A percentile compares a stretch with the other conserved stretches of the same genome.
Conservation (phyloP, 2,888 invertebrate species). For the Protophormia terraenovae region DNA sequence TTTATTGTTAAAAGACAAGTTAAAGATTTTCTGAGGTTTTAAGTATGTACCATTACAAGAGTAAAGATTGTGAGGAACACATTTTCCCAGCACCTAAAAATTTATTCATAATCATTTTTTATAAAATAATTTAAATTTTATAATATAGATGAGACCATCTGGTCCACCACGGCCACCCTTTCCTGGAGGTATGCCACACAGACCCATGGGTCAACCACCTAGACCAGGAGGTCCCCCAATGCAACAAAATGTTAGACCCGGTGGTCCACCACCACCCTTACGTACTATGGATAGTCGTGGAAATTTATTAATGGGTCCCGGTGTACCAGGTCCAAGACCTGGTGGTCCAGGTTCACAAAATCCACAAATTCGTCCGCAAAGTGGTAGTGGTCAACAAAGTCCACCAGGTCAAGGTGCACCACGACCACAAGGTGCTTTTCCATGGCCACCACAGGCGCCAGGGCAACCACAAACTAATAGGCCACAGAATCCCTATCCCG, state of each 20-base stretch:
- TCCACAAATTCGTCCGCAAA: slow-evolving; percentile 74
- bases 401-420: slow-evolving; percentile 77
- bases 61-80: not conserved
- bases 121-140: not conserved
- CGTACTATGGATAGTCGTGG: slow-evolving; percentile 82
- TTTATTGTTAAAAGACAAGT: not conserved
- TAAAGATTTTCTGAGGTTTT: not conserved
- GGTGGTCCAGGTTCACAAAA: slow-evolving; percentile 70
- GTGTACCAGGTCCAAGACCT: slow-evolving; percentile 71
- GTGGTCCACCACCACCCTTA: slow-evolving; percentile 78
- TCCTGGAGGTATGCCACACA: slow-evolving; percentile 75
- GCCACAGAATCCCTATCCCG: slow-evolving; percentile 72
- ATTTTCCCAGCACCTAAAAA: not conserved
- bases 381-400: slow-evolving; percentile 72
- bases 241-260: slow-evolving; percentile 73
- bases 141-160: slow-evolving; percentile 76
- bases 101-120: not conserved
- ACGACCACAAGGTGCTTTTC: slow-evolving; percentile 76
- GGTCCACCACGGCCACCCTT: slow-evolving; percentile 75
- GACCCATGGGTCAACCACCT: slow-evolving; percentile 75
- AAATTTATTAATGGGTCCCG: slow-evolving; percentile 77
- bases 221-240: slow-evolving; percentile 74
- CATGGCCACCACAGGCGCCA: slow-evolving; percentile 73
- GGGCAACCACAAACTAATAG: slow-evolving; percentile 72
- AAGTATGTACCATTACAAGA: not conserved